phyloP scores from a whole-genome alignment of 2,797 vertebrate species.

The Lacerta agilis region DNA sequence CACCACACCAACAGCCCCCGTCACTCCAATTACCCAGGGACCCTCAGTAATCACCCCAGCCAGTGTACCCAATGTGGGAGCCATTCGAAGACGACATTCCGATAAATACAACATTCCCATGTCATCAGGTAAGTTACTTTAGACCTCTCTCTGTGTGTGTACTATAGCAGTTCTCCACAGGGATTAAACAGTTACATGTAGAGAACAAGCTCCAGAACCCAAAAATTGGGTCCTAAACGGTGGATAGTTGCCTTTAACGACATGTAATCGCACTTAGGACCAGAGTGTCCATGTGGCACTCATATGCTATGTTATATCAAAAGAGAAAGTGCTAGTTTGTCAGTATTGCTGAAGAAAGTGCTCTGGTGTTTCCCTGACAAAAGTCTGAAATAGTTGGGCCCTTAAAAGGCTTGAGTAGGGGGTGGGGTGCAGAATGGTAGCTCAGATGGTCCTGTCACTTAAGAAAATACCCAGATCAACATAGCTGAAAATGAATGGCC shows the following conservation, averaged over 20 bases:
- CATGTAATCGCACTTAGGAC: background rate
- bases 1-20: slow-evolving; percentile 95
- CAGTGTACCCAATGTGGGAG: slow-evolving; percentile 96
- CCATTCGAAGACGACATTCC: slow-evolving; percentile 97
- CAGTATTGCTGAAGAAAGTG: slow-evolving; percentile 25
- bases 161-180: background rate
- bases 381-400: slow-evolving; percentile 42
- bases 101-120: slow-evolving; percentile 98
- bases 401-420: slow-evolving; percentile 40
- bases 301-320: background rate
- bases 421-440: slow-evolving; percentile 26
- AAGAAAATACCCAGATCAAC: slow-evolving; percentile 50
- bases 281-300: background rate
- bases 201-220: background rate
- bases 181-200: background rate
- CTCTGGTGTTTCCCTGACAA: slow-evolving; percentile 35
- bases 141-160: slow-evolving; percentile 50
- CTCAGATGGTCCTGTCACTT: background rate
- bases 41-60: slow-evolving; percentile 96
- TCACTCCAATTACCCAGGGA: slow-evolving; percentile 97
- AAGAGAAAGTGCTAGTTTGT: slow-evolving; percentile 1
- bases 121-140: slow-evolving; percentile 90
- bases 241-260: background rate
- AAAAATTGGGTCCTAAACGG: background rate
- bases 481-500: slow-evolving; percentile 54